Base-by-base conservation (phyloP, 2,888 invertebrate genomes). In the Epirrhoe alternata region DNA sequence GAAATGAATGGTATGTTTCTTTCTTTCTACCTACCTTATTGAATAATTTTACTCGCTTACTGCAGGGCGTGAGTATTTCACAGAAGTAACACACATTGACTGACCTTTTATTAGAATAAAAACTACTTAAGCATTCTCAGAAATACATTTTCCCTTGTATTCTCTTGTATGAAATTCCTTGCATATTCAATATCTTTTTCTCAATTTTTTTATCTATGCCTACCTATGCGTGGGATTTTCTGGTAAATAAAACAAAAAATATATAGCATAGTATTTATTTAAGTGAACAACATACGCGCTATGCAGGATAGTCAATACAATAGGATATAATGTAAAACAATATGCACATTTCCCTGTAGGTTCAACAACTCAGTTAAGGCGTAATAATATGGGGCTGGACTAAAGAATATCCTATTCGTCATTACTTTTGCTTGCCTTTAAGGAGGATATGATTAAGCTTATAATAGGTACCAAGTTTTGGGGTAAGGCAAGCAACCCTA, bases 321-420 rank as follows among this genome's bases (percentile, higher is more conserved):
- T 78, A 82, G 79, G 78, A 82, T 76, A 83, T 75, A 78, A 78
- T 84, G 83, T 78, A 79, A 84, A 86, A 86, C 74, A 84, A 85
- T 86, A 86, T 85, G 81, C 85, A 86, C 80, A 83, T 77, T 79
- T 88, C 89, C 89, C 89, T 90, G 89, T 89, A 88, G 82, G 79
- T 87, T 80, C 77, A 85, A 86, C 79, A 83, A 84, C 80, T 80
- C 74, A 82, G 77, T 76, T 80, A 84, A 84, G 84, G 81, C 78
- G 74, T 70, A 73, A 68, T 55, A 35, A 57, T 66, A 62, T 57
- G 52, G 56, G 64, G 57, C 49, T 54, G 31, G 57, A 54, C 38
- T 61, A 52, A 63, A 38, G 14, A 14, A 59, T 62, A 61, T 58
- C 31, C 47, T 54, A 56, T 47, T 47, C 17, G 30, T 35, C n/a